phyloP scores from a whole-genome alignment of 2,797 vertebrate species.

The Setipinna tenuifilis region DNA sequence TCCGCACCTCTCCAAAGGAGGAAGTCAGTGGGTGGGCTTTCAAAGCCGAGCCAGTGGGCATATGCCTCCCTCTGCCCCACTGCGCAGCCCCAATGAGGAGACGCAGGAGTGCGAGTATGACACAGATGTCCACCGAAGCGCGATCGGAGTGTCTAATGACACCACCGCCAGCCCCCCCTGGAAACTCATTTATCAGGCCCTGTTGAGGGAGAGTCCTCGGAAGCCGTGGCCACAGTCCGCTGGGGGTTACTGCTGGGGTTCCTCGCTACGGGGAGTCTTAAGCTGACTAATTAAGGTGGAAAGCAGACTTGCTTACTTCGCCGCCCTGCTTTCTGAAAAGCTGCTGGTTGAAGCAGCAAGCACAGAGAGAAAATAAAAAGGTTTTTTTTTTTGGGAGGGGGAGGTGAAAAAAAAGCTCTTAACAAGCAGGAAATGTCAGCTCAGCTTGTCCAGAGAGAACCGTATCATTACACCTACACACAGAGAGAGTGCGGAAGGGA shows the following conservation, averaged over 20 bases:
- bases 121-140: conserved; percentile 6
- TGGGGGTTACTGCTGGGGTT: conserved; percentile 53
- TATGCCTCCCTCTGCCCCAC: background rate
- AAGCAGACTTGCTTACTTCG: background rate
- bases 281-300: conserved; percentile 46
- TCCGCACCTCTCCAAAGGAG: background rate
- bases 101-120: background rate
- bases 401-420: background rate
- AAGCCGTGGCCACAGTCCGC: conserved; percentile 53
- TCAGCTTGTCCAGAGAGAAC: background rate
- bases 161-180: background rate
- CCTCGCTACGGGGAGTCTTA: conserved; percentile 36
- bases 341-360: background rate
- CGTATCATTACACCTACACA: background rate
- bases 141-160: background rate
- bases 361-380: background rate
- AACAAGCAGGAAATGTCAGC: conserved; percentile 18
- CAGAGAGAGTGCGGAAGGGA: background rate
- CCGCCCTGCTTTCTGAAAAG: background rate
- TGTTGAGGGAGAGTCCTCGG: conserved; percentile 55
- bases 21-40: background rate
- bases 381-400: no score
- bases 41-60: background rate
- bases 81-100: background rate
- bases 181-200: conserved; percentile 60